phyloP scores from a whole-genome alignment of 2,113 vertebrate species.

The Piprites chloris region DNA sequence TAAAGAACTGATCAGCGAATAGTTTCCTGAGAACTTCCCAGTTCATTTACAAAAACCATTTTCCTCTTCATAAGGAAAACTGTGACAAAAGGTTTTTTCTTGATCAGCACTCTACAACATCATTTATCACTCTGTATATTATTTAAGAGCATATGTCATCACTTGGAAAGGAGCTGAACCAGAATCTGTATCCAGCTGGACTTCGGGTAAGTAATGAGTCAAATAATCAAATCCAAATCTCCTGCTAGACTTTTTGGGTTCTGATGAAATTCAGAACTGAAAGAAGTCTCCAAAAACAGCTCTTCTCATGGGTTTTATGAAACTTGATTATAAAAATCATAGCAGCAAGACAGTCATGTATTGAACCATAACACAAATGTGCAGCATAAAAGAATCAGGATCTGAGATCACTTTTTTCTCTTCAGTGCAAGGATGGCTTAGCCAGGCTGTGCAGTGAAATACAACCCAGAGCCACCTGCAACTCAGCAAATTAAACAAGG shows the following conservation, averaged over 20 bases:
- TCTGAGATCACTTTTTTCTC: neutral
- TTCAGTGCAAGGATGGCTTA: neutral
- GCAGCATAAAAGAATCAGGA: neutral
- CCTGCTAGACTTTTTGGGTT: neutral
- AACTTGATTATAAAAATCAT: neutral
- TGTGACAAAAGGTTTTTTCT: neutral
- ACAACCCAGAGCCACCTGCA: neutral
- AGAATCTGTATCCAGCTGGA: slow-evolving; percentile 10
- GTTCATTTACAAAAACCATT: neutral
- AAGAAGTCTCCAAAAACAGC: neutral
- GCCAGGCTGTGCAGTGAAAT: neutral
- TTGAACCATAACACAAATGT: neutral
- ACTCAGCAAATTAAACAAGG: neutral
- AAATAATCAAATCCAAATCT: slow-evolving; percentile 8
- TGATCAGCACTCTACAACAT: neutral
- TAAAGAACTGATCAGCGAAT: neutral
- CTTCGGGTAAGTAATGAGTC: neutral
- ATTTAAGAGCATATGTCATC: neutral
- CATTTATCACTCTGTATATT: neutral
- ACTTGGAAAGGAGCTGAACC: neutral
- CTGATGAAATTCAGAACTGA: slow-evolving; percentile 8
- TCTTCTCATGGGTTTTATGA: neutral
- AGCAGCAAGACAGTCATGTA: neutral
- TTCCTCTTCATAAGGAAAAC: neutral
- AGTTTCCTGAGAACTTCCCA: neutral